phyloP scores from a whole-genome alignment of 35 echinoderm and acorn worm species.

The Ophioderma brevispina region DNA sequence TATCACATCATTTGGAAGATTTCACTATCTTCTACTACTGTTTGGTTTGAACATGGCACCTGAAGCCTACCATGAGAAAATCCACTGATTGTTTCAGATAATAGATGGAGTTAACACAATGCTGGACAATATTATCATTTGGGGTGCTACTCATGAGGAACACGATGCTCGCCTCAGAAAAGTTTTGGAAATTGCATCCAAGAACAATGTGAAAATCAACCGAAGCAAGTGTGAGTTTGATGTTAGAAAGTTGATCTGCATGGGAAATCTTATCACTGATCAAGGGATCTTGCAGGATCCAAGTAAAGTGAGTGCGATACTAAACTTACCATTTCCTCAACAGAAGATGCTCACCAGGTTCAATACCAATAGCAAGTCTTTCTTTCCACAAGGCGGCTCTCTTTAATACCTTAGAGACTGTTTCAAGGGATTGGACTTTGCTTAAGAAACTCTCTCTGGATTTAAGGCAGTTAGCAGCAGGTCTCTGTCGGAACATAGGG shows the following conservation, averaged over 20 bases:
- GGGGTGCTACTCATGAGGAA: slow-evolving; percentile 27
- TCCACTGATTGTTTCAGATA: slow-evolving; percentile 19
- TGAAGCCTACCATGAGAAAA: slow-evolving; percentile 35
- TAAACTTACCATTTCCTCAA: slow-evolving; percentile 9
- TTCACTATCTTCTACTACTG: neutral
- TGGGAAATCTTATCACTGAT: no score
- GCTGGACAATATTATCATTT: slow-evolving; percentile 37
- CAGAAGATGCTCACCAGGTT: no score
- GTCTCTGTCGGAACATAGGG: no score
- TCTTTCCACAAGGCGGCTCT: no score
- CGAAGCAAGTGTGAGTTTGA: slow-evolving; percentile 47
- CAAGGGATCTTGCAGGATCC: slow-evolving; percentile 34
- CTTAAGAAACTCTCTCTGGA: no score
- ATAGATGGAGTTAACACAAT: slow-evolving; percentile 8
- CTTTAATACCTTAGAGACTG: no score
- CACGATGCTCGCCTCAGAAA: slow-evolving; percentile 34
- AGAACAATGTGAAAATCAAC: slow-evolving; percentile 43
- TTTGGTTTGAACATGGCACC: slow-evolving; percentile 47
- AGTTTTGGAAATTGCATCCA: neutral
- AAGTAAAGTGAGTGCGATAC: slow-evolving; percentile 23
- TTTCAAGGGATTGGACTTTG: no score
- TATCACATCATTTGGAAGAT: neutral
- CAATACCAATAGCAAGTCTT: no score
- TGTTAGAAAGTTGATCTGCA: slow-evolving; percentile 27
- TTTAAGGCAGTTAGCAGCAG: no score